A percentile compares a stretch with the other conserved stretches of the same genome.
Evolutionary conservation across 2,888 invertebrate genomes (phyloP).

Genomic region (Sphaeridia pumilis): DNA sequence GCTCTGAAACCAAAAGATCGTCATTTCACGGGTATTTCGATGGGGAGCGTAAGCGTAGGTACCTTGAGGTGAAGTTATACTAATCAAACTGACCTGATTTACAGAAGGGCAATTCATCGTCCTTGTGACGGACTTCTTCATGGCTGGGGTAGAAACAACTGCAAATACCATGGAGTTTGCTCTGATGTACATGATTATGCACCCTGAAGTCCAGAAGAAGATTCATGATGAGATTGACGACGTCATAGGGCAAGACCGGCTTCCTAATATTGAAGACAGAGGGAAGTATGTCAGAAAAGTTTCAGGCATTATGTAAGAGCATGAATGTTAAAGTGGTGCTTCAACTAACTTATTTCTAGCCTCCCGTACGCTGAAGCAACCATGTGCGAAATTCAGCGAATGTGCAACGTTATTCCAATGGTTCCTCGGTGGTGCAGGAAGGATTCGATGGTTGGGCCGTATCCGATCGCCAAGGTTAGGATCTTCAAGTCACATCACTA

Average conservation of each 20-base stretch:
- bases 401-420: conserved; percentile 2
- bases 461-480: background rate
- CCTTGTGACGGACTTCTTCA: conserved; percentile 19
- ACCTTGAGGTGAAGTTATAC: too few species aligned
- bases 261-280: conserved; percentile 17
- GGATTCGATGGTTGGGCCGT: background rate
- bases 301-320: background rate
- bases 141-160: conserved; percentile 15
- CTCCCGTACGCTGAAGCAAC: background rate
- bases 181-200: conserved; percentile 14
- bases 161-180: conserved; percentile 5
- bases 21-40: conserved; percentile 9
- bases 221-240: conserved; percentile 12
- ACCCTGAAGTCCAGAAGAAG: conserved; percentile 13
- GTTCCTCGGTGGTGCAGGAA: background rate
- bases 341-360: background rate
- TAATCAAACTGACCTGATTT: too few species aligned
- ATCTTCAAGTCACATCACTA: background rate
- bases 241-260: background rate
- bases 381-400: conserved; percentile 1
- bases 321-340: background rate
- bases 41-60: too few species aligned
- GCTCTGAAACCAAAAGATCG: background rate
- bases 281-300: conserved; percentile 11
- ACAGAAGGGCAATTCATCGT: conserved; percentile 22